Percentiles rank a stretch among this genome's conserved stretches.
phyloP scores from a whole-genome alignment of 2,888 invertebrate species.

The Agonopterix subpropinquella region DNA sequence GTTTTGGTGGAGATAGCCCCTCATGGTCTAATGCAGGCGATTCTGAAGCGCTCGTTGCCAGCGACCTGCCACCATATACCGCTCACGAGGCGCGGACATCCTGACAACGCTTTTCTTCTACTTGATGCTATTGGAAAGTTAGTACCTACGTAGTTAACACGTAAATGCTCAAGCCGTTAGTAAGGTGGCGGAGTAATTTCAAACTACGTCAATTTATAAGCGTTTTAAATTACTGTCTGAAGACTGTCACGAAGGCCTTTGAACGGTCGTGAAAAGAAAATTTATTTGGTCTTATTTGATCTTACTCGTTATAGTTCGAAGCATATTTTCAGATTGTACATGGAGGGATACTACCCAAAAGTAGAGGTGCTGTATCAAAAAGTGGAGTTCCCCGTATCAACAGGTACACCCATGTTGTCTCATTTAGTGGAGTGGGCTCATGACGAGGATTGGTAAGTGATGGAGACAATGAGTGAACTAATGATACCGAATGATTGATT shows the following conservation, averaged over 20 bases:
- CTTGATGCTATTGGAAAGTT: conserved; percentile 79
- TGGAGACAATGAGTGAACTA: not conserved
- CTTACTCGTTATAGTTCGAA: not conserved
- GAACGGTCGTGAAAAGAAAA: too few relatives aligned
- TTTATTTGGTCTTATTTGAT: too few relatives aligned
- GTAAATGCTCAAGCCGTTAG: too few relatives aligned
- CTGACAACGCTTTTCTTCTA: conserved; percentile 74
- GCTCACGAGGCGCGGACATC: conserved; percentile 81
- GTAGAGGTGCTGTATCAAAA: conserved; percentile 83
- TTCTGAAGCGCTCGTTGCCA: conserved; percentile 84
- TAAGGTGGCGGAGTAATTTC: too few relatives aligned
- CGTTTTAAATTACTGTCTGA: too few relatives aligned
- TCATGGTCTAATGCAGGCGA: conserved; percentile 91
- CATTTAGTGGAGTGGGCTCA: conserved; percentile 90
- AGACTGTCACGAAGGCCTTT: too few relatives aligned
- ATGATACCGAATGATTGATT: too few relatives aligned
- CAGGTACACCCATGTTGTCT: conserved; percentile 88
- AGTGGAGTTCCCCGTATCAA: conserved; percentile 86
- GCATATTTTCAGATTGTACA: conserved; percentile 77
- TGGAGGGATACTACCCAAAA: conserved; percentile 82
- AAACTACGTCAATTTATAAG: too few relatives aligned
- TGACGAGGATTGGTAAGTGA: conserved; percentile 75
- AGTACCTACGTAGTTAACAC: conserved; percentile 22
- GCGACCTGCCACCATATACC: conserved; percentile 80
- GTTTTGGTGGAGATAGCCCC: conserved; percentile 92